These are phyloP conservation scores for Melieria crassipennis DNA, from an alignment of 2,888 invertebrate genomes.

Conservation along the genomic window DNA sequence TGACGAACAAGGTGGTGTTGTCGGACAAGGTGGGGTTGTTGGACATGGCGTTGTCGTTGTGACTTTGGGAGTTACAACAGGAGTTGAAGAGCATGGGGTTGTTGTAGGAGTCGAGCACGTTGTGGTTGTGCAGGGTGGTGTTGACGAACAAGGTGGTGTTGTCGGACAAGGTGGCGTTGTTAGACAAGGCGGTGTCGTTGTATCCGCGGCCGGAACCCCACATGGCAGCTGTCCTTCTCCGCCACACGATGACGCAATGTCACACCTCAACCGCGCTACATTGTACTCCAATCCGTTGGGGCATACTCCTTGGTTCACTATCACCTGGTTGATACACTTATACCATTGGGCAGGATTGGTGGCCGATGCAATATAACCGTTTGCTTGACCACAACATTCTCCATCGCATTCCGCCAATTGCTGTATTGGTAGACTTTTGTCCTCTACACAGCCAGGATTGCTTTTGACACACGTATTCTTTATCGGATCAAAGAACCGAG, in stretches of 20 bases:
- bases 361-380: conserved; percentile 41
- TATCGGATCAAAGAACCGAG: conserved; percentile 49
- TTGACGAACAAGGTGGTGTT: conserved; percentile 25
- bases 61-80: background rate
- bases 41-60: conserved; percentile 31
- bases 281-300: conserved; percentile 38
- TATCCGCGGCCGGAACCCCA: conserved; percentile 20
- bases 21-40: too few relatives aligned
- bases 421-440: background rate
- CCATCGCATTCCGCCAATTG: conserved; percentile 31
- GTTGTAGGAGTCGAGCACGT: conserved; percentile 15
- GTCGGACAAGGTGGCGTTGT: conserved; percentile 23
- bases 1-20: conserved; percentile 17
- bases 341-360: conserved; percentile 41
- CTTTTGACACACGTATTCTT: conserved; percentile 50
- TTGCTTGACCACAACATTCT: conserved; percentile 38
- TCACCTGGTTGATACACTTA: conserved; percentile 37
- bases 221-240: conserved; percentile 12
- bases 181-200: conserved; percentile 30
- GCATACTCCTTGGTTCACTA: conserved; percentile 31
- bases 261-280: conserved; percentile 40
- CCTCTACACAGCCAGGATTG: conserved; percentile 53
- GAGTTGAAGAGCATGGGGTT: background rate
- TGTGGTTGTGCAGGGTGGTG: conserved; percentile 25
- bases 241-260: conserved; percentile 29